These are phyloP conservation scores for Sphaeridia pumilis DNA, from an alignment of 2,888 invertebrate species.

Conservation along the genomic window DNA sequence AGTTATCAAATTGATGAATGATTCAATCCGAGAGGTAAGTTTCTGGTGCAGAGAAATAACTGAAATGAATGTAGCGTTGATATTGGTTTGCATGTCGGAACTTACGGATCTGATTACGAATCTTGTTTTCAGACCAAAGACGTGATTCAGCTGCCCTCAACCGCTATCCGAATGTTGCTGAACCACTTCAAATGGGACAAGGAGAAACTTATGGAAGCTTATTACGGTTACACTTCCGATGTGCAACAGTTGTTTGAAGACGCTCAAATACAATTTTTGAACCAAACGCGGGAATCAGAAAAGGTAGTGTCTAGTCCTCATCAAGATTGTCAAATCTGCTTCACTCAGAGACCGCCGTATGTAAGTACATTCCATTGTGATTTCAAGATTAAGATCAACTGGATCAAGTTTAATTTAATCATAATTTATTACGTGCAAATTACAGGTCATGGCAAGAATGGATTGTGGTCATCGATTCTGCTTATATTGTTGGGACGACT, in stretches of 20 bases:
- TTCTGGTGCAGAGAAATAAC: too few relatives aligned
- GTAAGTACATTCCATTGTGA: neutral
- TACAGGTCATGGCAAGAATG: conserved; percentile 74
- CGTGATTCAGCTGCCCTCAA: conserved; percentile 60
- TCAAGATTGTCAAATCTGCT: conserved; percentile 31
- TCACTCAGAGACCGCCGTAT: neutral
- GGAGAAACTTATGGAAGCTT: conserved; percentile 93
- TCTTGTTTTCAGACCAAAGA: conserved; percentile 1
- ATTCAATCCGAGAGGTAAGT: too few relatives aligned
- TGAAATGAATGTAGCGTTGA: too few relatives aligned
- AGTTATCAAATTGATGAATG: too few relatives aligned
- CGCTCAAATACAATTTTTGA: conserved; percentile 86
- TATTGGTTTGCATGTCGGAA: too few relatives aligned
- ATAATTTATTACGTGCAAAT: conserved; percentile 36
- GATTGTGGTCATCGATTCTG: conserved; percentile 96
- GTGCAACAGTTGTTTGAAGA: conserved; percentile 86
- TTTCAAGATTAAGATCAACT: too few relatives aligned
- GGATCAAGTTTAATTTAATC: too few relatives aligned
- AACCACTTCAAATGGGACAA: conserved; percentile 99
- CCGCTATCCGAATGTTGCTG: conserved; percentile 80
- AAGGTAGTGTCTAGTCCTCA: neutral
- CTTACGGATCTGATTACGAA: too few relatives aligned
- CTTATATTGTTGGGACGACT: conserved; percentile 87
- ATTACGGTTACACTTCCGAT: conserved; percentile 87
- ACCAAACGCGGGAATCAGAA: conserved; percentile 7